Evolutionary conservation across 2,113 vertebrate genomes (phyloP).

Genomic region (Coptodon rendalli): DNA sequence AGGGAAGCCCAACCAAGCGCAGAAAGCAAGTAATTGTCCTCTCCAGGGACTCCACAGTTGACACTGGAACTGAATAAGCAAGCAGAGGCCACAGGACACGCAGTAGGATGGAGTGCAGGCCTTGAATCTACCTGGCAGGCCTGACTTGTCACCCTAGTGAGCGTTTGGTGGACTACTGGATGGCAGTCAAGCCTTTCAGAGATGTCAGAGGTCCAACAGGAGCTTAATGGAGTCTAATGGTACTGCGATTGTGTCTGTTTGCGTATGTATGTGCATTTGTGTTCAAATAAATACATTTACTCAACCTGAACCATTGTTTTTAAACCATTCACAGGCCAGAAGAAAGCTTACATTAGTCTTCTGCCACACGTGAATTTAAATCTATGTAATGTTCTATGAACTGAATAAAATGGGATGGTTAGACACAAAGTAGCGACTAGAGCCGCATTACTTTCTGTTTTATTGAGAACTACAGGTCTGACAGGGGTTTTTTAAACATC

Average conservation of each 20-base stretch:
- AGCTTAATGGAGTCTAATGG: neutral
- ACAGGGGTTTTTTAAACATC: fast-evolving
- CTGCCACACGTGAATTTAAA: neutral
- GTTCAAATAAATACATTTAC: neutral
- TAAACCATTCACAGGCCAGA: neutral
- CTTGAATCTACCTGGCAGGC: neutral
- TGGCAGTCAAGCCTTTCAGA: neutral
- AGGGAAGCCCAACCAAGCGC: neutral
- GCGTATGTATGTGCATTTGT: neutral
- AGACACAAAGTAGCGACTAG: neutral
- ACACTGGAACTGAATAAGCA: too few species aligned
- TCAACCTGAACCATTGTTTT: neutral
- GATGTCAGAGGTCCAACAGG: neutral
- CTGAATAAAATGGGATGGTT: neutral
- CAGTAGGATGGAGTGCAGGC: neutral
- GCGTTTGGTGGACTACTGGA: neutral
- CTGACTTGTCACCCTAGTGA: neutral
- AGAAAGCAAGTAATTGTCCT: neutral
- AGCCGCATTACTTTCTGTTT: neutral
- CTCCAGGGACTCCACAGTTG: neutral
- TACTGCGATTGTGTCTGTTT: neutral
- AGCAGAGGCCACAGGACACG: too few species aligned
- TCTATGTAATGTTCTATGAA: neutral
- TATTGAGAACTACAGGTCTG: neutral
- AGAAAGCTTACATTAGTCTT: neutral